Evolutionary conservation across 2,797 vertebrate genomes (phyloP).

Genomic region (Neosilurus hyrtlii): DNA sequence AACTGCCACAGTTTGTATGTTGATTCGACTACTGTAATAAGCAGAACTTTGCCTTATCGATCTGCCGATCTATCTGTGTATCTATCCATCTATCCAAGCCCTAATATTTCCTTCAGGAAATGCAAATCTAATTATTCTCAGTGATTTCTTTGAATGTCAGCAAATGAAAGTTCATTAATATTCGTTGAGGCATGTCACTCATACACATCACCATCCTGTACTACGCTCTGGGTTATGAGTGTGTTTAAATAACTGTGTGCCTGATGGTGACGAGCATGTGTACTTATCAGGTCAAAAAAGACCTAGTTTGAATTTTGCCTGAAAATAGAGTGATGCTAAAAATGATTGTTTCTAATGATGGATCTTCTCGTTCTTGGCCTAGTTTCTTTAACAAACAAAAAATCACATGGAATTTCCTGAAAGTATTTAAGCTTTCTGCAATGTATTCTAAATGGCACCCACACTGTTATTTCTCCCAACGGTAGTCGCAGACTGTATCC

Average conservation of each 20-base stretch:
- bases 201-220: not conserved
- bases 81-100: too few relatives aligned
- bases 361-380: not conserved
- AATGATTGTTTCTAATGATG: slow-evolving; percentile 11
- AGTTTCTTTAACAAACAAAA: not conserved
- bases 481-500: not conserved
- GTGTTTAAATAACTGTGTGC: not conserved
- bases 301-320: slow-evolving; percentile 8
- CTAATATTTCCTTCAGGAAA: too few relatives aligned
- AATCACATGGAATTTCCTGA: not conserved
- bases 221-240: not conserved
- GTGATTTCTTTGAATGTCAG: not conserved
- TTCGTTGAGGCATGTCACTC: not conserved
- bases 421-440: not conserved
- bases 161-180: not conserved
- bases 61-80: too few relatives aligned
- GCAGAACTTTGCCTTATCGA: too few relatives aligned
- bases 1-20: too few relatives aligned
- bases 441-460: not conserved
- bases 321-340: slow-evolving; percentile 1
- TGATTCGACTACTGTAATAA: too few relatives aligned
- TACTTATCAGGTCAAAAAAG: slow-evolving; percentile 12
- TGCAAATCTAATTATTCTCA: not conserved
- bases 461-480: not conserved
- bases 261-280: not conserved